These are phyloP conservation scores for Labroides dimidiatus DNA, from an alignment of 2,797 vertebrate genomes.

Conservation along the genomic window DNA sequence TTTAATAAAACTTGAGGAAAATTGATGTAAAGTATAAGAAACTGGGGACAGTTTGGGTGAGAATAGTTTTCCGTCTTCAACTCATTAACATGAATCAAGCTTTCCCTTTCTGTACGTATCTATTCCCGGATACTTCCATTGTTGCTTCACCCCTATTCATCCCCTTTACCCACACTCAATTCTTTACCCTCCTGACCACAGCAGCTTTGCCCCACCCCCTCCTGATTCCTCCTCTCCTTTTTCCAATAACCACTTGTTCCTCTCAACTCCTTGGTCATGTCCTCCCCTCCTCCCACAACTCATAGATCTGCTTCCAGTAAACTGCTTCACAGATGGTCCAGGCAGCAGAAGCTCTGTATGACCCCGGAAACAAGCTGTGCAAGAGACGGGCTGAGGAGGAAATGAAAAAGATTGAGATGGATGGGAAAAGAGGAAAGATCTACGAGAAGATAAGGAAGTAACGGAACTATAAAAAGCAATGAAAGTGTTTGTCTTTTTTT, in stretches of 20 bases:
- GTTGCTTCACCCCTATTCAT: neutral
- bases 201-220: slow-evolving; percentile 28
- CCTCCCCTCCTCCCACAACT: slow-evolving; percentile 25
- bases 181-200: slow-evolving; percentile 45
- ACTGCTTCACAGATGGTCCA: slow-evolving; percentile 58
- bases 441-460: neutral
- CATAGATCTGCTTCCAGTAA: slow-evolving; percentile 46
- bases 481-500: neutral
- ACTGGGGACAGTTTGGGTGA: neutral
- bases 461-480: neutral
- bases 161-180: slow-evolving; percentile 10
- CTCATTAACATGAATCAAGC: slow-evolving; percentile 7
- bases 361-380: slow-evolving; percentile 41
- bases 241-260: slow-evolving; percentile 33
- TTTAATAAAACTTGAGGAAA: slow-evolving; percentile 12
- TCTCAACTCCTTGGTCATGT: slow-evolving; percentile 18
- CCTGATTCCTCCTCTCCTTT: slow-evolving; percentile 17
- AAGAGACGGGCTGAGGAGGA: slow-evolving; percentile 16
- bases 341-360: slow-evolving; percentile 48
- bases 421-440: slow-evolving; percentile 2
- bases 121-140: neutral
- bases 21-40: neutral
- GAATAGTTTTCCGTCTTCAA: neutral
- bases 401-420: slow-evolving; percentile 9
- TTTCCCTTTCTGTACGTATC: slow-evolving; percentile 5